Evolutionary conservation across 2,113 vertebrate genomes (phyloP).

Genomic region (Paratilapia polleni): DNA sequence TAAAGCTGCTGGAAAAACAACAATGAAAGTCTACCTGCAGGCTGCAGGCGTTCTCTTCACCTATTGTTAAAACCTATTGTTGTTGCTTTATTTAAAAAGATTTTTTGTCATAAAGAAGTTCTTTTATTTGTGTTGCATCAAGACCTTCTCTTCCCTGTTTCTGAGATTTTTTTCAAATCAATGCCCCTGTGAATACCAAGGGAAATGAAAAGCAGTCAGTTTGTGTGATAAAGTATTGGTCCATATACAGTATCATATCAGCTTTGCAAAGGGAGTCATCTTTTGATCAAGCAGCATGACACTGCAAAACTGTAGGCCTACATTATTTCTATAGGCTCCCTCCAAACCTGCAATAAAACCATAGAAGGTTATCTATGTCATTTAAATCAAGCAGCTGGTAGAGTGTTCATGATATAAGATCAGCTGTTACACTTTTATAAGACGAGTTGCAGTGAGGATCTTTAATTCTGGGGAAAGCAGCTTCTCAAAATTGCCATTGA

Average conservation of each 20-base stretch:
- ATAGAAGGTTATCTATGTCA: neutral
- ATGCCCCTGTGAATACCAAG: neutral
- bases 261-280: neutral
- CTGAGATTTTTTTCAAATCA: neutral
- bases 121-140: neutral
- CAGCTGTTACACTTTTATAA: neutral
- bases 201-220: neutral
- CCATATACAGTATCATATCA: neutral
- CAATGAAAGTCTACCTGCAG: neutral
- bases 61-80: slow-evolving; percentile 18
- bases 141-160: neutral
- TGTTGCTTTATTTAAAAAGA: neutral
- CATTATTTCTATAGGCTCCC: neutral
- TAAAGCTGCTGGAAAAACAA: neutral
- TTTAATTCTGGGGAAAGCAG: neutral
- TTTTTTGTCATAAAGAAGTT: slow-evolving; percentile 11
- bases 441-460: neutral
- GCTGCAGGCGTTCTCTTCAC: neutral
- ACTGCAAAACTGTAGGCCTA: neutral
- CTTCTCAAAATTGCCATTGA: neutral
- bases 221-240: neutral
- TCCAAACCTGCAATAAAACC: neutral
- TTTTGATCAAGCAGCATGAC: neutral
- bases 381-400: neutral
- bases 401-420: neutral